Base-by-base conservation (phyloP, 2,888 invertebrate species). In the Stratiomys singularior region DNA sequence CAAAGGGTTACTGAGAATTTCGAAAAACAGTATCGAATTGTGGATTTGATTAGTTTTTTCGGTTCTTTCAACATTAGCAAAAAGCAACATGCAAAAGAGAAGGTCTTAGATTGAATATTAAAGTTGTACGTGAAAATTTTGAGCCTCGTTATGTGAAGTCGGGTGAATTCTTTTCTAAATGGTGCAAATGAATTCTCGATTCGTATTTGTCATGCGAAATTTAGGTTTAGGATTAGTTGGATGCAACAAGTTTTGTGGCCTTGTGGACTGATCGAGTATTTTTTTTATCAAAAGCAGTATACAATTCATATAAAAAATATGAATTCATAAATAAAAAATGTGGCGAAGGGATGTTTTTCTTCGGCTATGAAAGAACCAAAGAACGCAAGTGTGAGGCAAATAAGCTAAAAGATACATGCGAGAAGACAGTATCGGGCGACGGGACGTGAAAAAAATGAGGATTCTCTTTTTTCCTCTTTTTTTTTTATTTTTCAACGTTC, bases 201-300 rank as follows among this genome's bases (percentile, higher is more conserved):
- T 56, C n/a, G 56, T n/a, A 18, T 56, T 56, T 18, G 56, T 56
- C 9, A 56, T 56, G 56, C 56, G 18, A 13, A 56, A 11, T 9
- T 56, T 56, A 56, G 56, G 56, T n/a, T 56, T 56, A 56, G 56
- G 56, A n/a, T 56, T 56, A 18, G 56, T 18, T 56, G 56, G 56
- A 56, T 56, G 56, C 56, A 56, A 56, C 18, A 56, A 56, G 56
- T 56, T 56, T 56, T 18, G 56, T 18, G 56, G 18, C 56, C 18
- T 56, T 11, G n/a, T 56, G 56, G 56, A 56, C 18, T 56, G 13
- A n/a, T n/a, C n/a, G n/a, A n/a, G n/a, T n/a, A n/a, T n/a, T n/a
- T n/a, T n/a, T n/a, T n/a, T n/a, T n/a, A n/a, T n/a, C n/a, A n/a
- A n/a, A n/a, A n/a, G n/a, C n/a, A n/a, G n/a, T n/a, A n/a, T n/a